A percentile compares a stretch with the other conserved stretches of the same genome.
These are phyloP conservation scores for Kryptolebias marmoratus DNA, from an alignment of 2,113 vertebrate species.

Conservation along the genomic window DNA sequence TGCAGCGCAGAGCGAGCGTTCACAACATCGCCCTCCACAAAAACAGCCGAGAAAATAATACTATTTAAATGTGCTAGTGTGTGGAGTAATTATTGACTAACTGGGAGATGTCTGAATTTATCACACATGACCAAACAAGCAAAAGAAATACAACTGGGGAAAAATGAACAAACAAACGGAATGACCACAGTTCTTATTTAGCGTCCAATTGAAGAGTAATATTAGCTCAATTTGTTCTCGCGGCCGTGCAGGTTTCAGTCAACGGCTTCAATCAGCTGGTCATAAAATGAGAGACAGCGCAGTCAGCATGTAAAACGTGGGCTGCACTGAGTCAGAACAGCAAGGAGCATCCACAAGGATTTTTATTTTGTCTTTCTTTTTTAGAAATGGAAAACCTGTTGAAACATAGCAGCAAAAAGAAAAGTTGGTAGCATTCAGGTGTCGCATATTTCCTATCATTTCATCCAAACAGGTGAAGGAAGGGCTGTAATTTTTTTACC, in stretches of 20 bases:
- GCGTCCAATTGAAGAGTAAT: constrained; percentile 48
- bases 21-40: neutral
- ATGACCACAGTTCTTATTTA: constrained; percentile 44
- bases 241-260: constrained; percentile 41
- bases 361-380: constrained; percentile 21
- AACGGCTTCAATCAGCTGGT: constrained; percentile 39
- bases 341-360: constrained; percentile 14
- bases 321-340: constrained; percentile 29
- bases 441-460: constrained; percentile 6
- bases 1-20: neutral
- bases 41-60: constrained; percentile 20
- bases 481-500: too few species aligned
- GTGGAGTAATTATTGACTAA: constrained; percentile 25
- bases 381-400: constrained; percentile 13
- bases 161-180: constrained; percentile 50
- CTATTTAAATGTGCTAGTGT: constrained; percentile 10
- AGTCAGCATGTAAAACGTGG: constrained; percentile 1
- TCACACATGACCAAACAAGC: constrained; percentile 30
- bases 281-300: neutral
- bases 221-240: constrained; percentile 51
- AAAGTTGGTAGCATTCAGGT: constrained; percentile 19
- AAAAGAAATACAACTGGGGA: constrained; percentile 9
- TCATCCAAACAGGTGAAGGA: neutral
- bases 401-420: constrained; percentile 9
- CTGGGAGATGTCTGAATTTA: constrained; percentile 19